Evolutionary conservation across 2,113 vertebrate genomes (phyloP), one percentile per base, ranked within the genome.

Genomic region (Rhineura floridana): DNA sequence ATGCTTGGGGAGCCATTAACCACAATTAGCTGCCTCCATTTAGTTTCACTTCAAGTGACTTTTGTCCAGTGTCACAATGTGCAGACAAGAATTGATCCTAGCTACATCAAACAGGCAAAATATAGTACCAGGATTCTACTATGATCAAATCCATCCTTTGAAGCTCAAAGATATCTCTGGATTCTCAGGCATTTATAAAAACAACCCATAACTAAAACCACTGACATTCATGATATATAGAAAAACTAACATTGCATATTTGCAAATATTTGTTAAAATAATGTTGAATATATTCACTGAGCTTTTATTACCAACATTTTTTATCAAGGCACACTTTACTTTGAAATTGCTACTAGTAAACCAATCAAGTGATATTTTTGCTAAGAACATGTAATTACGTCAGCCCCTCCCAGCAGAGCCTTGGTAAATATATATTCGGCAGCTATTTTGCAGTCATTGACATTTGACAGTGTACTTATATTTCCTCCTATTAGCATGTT

Each of bases 371-470:
- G 70, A 89, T 87, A 90, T 94, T 96, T 95, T 72, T 63, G 88
- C 15, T 87, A 81, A 88, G 89, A 94, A 87, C 44, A 70, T 88
- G 89, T 92, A 88, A 90, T 94, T 91, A 91, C 91, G 90, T 94
- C 92, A 95, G 89, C 85, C 92, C 86, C 91, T 91, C 86, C 93
- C 91, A 88, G 87, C 0, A 0, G 83, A 88, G 72, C 88, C 92
- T 95, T 65, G 0, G 92, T 94, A 94, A 95, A 93, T 95, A 95
- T 95, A 91, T 95, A 95, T 96, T 93, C 70, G 89, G 90, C 90
- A 95, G 87, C 89, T 95, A 91, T 91, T 96, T 93, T 89, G 80
- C 85, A 79, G 91, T 93, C 93, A 86, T 95, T 95, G 95, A 95
- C 95, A 95, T 95, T 94, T 95, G 95, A 94, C 95, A 93, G 86